phyloP scores from a whole-genome alignment of 2,888 invertebrate genomes.

The Cerastoderma edule region DNA sequence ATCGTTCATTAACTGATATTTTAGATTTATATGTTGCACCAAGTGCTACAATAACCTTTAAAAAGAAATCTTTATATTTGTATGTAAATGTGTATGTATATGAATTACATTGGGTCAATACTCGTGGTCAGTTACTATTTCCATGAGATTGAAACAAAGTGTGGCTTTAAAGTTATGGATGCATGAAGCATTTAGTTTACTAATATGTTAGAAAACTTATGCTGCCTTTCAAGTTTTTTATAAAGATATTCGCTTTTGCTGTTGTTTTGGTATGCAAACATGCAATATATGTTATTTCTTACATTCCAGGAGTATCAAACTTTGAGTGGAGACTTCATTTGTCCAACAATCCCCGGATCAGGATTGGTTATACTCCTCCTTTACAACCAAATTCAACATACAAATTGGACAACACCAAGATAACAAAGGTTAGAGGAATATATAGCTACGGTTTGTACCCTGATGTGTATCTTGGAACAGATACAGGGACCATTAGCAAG shows the following conservation, averaged over 20 bases:
- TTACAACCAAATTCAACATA: background rate
- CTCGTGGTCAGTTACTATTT: no score
- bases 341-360: background rate
- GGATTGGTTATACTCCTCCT: background rate
- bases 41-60: no score
- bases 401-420: background rate
- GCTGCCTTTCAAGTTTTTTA: background rate
- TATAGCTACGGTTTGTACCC: background rate
- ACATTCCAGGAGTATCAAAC: background rate
- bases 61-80: no score
- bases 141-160: no score
- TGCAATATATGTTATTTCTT: background rate
- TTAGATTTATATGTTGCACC: no score
- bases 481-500: constrained; percentile 5
- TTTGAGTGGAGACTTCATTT: background rate
- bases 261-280: no score
- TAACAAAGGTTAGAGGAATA: background rate
- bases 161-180: no score
- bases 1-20: no score
- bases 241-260: background rate
- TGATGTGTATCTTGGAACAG: constrained; percentile 4
- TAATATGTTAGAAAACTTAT: background rate
- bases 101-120: no score
- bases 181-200: no score
- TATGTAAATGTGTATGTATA: no score